Evolutionary conservation across 2,113 vertebrate genomes (phyloP), one percentile per base, ranked within the genome.

Genomic region (Bufo gargarizans): DNA sequence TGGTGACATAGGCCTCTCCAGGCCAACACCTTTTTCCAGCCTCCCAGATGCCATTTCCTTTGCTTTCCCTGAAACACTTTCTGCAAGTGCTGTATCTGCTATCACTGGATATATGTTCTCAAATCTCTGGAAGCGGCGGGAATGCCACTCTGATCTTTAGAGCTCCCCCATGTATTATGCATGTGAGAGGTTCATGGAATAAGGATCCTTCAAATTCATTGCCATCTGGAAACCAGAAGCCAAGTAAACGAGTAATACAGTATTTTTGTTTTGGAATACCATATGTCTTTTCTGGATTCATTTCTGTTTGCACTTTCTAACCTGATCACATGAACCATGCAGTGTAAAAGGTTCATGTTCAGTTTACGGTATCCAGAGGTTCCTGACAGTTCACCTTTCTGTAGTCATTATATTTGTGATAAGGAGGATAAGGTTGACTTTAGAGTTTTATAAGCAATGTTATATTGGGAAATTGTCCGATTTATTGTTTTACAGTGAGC

Each of bases 21-120:
- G 71, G 59, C 71, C 71, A 77, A 84, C 58, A 88, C 59, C 56
- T 76, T 53, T 76, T 88, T 55, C 83, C 67, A 83, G 86, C 69
- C 45, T 82, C 67, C 78, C 86, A 88, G 81, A 88, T 88, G 87
- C 78, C n/a, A 9, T 43, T 47, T 50, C 10, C 49, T 45, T 76
- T 83, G 6, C 49, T 77, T 53, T 84, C 17, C 33, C 56, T 53
- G 69, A 11, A 76, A 83, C 17, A 76, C 20, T 63, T 74, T 83
- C 79, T 55, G 67, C 33, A 8, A 53, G 45, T 77, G 47, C 56
- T 88, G 87, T 77, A 45, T 83, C 56, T 82, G 78, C 43, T 59
- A 83, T 83, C 74, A 88, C 71, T 67, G 65, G 81, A 88, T 88
- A 83, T 88, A 84, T 78, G 87, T 83, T 88, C 80, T 88, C 87